These are phyloP conservation scores for Anoplopoma fimbria DNA, from an alignment of 2,113 vertebrate genomes.

Conservation along the genomic window DNA sequence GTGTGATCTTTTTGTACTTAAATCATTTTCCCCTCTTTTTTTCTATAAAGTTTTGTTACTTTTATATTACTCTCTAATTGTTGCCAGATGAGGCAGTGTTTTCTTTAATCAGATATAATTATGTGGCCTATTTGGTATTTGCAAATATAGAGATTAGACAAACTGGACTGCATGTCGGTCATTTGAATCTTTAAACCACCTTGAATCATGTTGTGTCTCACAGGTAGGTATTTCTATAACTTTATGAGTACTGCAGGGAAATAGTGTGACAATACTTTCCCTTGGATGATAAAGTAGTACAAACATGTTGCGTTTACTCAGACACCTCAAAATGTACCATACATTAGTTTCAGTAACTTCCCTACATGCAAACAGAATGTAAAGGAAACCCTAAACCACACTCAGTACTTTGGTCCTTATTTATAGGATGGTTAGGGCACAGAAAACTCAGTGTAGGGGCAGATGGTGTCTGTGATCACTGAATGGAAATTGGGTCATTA, in stretches of 20 bases:
- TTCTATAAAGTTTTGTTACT: not conserved
- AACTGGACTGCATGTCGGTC: not conserved
- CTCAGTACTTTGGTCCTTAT: not conserved
- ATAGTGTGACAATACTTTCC: not conserved
- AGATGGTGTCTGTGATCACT: constrained; percentile 18
- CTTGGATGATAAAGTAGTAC: not conserved
- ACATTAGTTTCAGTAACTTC: constrained; percentile 2
- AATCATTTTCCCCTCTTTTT: not conserved
- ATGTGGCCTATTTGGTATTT: not conserved
- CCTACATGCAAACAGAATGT: constrained; percentile 10
- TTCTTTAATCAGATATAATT: not conserved
- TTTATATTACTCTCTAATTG: not conserved
- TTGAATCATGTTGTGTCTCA: not conserved
- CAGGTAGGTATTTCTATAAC: not conserved
- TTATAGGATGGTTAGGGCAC: constrained; percentile 29
- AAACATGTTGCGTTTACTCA: not conserved
- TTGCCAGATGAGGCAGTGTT: not conserved
- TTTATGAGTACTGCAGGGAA: not conserved
- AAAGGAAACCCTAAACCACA: constrained; percentile 33
- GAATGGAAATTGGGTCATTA: constrained; percentile 47
- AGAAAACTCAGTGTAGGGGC: constrained; percentile 32
- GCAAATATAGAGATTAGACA: not conserved
- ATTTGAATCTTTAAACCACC: not conserved
- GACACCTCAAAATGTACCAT: not conserved
- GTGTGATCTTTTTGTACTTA: not conserved